A percentile compares a stretch with the other conserved stretches of the same genome.
Evolutionary conservation across 37 sponge, comb jelly and placozoan genomes (phyloP).

Genomic region (Eunapius fragilis): DNA sequence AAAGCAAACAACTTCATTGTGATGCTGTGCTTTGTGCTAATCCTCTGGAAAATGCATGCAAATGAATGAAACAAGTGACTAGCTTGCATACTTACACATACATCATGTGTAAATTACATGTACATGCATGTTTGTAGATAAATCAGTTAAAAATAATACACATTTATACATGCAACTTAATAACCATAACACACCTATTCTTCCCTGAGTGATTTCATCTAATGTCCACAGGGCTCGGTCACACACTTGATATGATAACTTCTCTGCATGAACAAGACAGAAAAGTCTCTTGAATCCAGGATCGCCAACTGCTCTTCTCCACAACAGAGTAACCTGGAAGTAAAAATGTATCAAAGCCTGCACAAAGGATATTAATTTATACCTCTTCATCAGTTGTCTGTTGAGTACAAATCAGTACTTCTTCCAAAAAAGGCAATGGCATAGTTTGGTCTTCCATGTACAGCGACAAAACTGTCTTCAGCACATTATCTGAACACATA

Average conservation of each 20-base stretch:
- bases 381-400: constrained; percentile 60
- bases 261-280: constrained; percentile 46
- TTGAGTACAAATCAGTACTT: constrained; percentile 41
- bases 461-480: constrained; percentile 22
- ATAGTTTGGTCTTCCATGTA: constrained; percentile 30
- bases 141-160: background rate
- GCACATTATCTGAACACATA: constrained; percentile 27
- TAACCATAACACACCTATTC: background rate
- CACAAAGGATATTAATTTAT: background rate
- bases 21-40: too few relatives aligned
- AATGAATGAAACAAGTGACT: too few relatives aligned
- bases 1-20: too few relatives aligned
- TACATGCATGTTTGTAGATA: too few relatives aligned
- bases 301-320: constrained; percentile 54
- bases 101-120: too few relatives aligned
- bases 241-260: constrained; percentile 44
- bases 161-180: background rate
- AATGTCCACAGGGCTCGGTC: constrained; percentile 17
- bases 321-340: constrained; percentile 13
- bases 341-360: background rate
- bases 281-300: constrained; percentile 21
- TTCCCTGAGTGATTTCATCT: constrained; percentile 16
- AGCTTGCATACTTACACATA: too few relatives aligned
- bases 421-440: constrained; percentile 50
- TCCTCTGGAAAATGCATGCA: too few relatives aligned